These are phyloP conservation scores for Cyclophora punctaria DNA, from an alignment of 2,888 invertebrate genomes.

Conservation along the genomic window DNA sequence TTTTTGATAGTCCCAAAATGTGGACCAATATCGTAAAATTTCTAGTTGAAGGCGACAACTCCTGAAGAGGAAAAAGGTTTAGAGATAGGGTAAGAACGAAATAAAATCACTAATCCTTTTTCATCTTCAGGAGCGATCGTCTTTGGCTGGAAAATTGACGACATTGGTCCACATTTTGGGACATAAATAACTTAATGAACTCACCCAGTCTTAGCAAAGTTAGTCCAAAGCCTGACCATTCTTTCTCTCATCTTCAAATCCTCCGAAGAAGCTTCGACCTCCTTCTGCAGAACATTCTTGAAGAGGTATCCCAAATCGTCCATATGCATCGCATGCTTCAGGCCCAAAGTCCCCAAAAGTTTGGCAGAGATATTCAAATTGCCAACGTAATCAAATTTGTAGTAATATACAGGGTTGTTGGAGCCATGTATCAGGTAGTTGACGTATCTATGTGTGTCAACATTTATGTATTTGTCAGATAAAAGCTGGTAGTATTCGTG, in stretches of 20 bases:
- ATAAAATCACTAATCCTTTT: no score
- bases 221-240: conserved; percentile 61
- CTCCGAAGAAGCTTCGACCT: conserved; percentile 42
- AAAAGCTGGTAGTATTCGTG: conserved; percentile 44
- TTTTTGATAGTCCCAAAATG: no score
- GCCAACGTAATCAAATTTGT: conserved; percentile 60
- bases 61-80: no score
- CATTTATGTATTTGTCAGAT: conserved; percentile 45
- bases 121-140: no score
- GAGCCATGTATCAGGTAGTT: conserved; percentile 47
- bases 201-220: conserved; percentile 68
- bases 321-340: conserved; percentile 45
- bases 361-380: conserved; percentile 44
- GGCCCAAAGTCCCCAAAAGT: conserved; percentile 23
- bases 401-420: conserved; percentile 54
- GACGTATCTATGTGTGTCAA: conserved; percentile 50
- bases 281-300: conserved; percentile 44
- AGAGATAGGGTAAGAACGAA: no score
- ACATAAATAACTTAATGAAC: conserved; percentile 19
- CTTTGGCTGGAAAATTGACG: no score
- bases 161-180: no score
- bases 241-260: conserved; percentile 59
- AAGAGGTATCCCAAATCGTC: conserved; percentile 62
- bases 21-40: no score
- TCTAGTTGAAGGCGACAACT: no score